Evolutionary conservation across 2,888 invertebrate species (phyloP).

Genomic region (Thymelicus lineola): DNA sequence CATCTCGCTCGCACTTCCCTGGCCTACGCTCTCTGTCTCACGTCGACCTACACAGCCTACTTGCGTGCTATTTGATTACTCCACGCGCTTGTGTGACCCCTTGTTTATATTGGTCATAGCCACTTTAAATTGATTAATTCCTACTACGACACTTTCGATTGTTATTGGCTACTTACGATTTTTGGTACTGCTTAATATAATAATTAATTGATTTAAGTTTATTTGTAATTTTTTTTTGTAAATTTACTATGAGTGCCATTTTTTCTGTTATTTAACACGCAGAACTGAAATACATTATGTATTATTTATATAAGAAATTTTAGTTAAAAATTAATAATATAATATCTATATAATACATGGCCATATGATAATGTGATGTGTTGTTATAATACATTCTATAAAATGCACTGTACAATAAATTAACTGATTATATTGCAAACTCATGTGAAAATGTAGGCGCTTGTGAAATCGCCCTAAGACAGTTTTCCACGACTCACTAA

Average conservation of each 20-base stretch:
- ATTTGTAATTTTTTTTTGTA: not conserved
- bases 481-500: slow-evolving; percentile 83
- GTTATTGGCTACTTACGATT: slow-evolving; percentile 43
- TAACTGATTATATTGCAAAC: no score
- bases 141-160: slow-evolving; percentile 70
- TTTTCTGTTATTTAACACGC: no score
- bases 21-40: slow-evolving; percentile 49
- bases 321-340: no score
- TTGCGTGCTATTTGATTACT: slow-evolving; percentile 79
- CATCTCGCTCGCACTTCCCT: slow-evolving; percentile 60
- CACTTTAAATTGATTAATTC: slow-evolving; percentile 82
- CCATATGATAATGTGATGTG: no score
- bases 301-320: no score
- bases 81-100: slow-evolving; percentile 72
- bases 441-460: slow-evolving; percentile 66
- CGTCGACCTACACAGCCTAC: slow-evolving; percentile 64
- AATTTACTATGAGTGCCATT: no score
- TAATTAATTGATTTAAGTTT: not conserved
- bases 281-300: no score
- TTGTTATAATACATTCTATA: not conserved
- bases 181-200: not conserved
- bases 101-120: slow-evolving; percentile 82
- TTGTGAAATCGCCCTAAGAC: slow-evolving; percentile 79
- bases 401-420: not conserved
- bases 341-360: no score